Base-by-base conservation (phyloP, 2,888 invertebrate species). In the Parascotia fuliginaria region DNA sequence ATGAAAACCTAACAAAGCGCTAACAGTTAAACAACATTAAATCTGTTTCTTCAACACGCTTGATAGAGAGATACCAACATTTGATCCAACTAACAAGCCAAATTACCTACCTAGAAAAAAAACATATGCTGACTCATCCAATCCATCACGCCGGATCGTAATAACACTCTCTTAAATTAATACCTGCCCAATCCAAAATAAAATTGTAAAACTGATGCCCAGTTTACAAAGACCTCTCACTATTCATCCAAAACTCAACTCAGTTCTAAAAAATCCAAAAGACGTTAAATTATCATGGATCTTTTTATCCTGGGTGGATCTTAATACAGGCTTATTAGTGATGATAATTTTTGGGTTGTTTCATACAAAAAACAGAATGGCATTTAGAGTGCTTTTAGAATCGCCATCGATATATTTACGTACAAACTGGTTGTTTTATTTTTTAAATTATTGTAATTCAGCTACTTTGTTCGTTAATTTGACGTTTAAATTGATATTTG, bases 381-480 rank as follows among this genome's bases (percentile, higher is more conserved):
- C 73, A 85, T 87, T 86, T 87, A 82, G 82, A 89, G 89, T 89
- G 89, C 85, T 85, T 85, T 87, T 77, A 75, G 74, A 65, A 71
- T 62, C 62, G 86, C 82, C 76, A 89, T 85, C 83, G 89, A 89
- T 90, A 90, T 90, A 89, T 89, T 89, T 89, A 85, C 71, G 79
- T 69, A 73, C 72, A 85, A 84, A 87, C 83, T 77, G 63, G 54
- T 67, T 59, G 70, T 76, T 79, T 79, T 78, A 64, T 69, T 65
- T 58, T 54, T 37, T 47, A 63, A 71, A 75, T 77, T 68, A 72
- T 62, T 49, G 68, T 70, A 59, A 65, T 73, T 68, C 56, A 55
- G 36, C 63, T 56, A 68, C 60, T 66, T 66, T 40, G 51, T 37
- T 42, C 42, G 33, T 65, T 28, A 42, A 39, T 41, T 55, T 68